These are phyloP conservation scores for Ips typographus DNA, from an alignment of 1,140 invertebrate genomes.

Conservation along the genomic window DNA sequence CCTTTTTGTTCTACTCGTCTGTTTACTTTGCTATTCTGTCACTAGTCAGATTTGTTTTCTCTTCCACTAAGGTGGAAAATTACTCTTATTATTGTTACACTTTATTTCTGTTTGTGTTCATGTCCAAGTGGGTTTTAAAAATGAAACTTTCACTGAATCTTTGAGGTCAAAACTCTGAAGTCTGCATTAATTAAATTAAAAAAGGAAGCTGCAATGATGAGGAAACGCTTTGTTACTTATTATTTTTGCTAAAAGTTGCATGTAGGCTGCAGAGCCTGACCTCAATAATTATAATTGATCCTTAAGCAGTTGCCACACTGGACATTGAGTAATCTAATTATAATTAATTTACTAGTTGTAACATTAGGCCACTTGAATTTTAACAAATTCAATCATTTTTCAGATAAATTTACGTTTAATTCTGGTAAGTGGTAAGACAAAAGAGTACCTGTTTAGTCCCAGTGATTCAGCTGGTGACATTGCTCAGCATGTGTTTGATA, in stretches of 20 bases:
- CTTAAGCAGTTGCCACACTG: conserved; percentile 20
- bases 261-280: conserved; percentile 4
- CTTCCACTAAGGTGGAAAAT: background rate
- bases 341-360: too few species aligned
- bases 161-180: too few species aligned
- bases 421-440: conserved; percentile 96
- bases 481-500: conserved; percentile 97
- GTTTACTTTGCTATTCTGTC: too few species aligned
- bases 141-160: too few species aligned
- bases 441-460: conserved; percentile 97
- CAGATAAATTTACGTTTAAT: conserved; percentile 97
- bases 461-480: conserved; percentile 97
- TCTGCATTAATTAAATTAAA: too few species aligned
- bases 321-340: conserved; percentile 26
- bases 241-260: too few species aligned
- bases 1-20: conserved; percentile 12
- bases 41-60: background rate
- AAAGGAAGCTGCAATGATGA: too few species aligned
- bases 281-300: conserved; percentile 23
- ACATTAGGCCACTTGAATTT: too few species aligned
- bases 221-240: too few species aligned
- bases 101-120: too few species aligned
- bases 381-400: conserved; percentile 48
- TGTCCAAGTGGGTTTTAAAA: too few species aligned
- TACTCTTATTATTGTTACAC: too few species aligned